These are phyloP conservation scores for Buceros bicornis DNA, from an alignment of 2,797 vertebrate genomes.

Conservation along the genomic window DNA sequence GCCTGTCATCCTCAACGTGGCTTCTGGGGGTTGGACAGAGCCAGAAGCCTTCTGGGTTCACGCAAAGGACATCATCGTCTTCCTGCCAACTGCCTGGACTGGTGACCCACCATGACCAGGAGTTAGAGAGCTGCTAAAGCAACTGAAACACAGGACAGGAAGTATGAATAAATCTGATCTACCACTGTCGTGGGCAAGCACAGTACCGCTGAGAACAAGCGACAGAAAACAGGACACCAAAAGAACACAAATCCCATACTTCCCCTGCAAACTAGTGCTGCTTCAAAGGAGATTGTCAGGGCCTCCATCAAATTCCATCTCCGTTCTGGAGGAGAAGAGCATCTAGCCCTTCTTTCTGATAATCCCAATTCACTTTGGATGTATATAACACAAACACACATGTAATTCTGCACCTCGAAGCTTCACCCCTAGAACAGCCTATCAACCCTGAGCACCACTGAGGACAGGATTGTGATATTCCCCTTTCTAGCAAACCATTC, in stretches of 20 bases:
- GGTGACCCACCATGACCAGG: background rate
- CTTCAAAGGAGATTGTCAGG: background rate
- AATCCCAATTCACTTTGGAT: background rate
- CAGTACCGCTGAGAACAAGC: background rate
- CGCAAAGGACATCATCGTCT: background rate
- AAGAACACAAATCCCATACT: background rate
- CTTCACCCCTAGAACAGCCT: background rate
- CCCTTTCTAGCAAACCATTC: background rate
- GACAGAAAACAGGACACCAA: background rate
- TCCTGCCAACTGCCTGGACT: accelerated
- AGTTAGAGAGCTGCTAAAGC: background rate
- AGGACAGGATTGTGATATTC: background rate
- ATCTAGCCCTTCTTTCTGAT: background rate
- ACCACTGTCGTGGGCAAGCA: background rate
- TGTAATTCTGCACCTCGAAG: background rate
- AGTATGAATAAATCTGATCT: background rate
- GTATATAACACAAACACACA: background rate
- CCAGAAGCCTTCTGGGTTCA: background rate
- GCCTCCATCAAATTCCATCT: background rate
- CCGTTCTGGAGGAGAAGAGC: background rate
- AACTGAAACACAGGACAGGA: background rate
- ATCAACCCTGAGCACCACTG: background rate
- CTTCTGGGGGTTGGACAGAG: background rate
- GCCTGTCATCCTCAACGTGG: accelerated
- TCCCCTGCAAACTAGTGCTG: background rate